These are phyloP conservation scores for Timandra comae DNA, from an alignment of 2,888 invertebrate genomes.

Conservation along the genomic window DNA sequence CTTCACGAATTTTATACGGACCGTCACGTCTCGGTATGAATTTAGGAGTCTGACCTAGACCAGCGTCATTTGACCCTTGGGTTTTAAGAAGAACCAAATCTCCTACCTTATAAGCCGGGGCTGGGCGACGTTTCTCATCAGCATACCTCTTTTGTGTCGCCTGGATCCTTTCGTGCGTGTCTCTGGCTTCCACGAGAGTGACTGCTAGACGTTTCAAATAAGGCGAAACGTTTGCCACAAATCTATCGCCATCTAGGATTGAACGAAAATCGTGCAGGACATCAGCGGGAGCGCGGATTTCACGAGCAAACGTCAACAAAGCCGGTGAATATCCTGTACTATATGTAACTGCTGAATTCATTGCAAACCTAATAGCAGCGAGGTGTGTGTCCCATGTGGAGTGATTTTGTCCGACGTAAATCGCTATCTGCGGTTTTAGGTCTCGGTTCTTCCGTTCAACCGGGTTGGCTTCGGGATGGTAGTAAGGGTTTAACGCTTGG, in stretches of 20 bases:
- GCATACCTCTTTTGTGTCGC: conserved; percentile 3
- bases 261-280: conserved; percentile 4
- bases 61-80: conserved; percentile 1
- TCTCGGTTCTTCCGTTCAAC: conserved; percentile 18
- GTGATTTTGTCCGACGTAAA: conserved; percentile 13
- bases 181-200: no score
- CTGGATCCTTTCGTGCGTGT: conserved; percentile 1
- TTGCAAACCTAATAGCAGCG: conserved; percentile 6
- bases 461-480: conserved; percentile 28
- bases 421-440: conserved; percentile 11
- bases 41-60: no score
- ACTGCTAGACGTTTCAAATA: no score
- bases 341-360: conserved; percentile 4
- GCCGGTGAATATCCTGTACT: conserved; percentile 33
- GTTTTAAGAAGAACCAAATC: conserved; percentile 5
- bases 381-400: conserved; percentile 5
- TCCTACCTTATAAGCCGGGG: conserved; percentile 1
- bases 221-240: no score
- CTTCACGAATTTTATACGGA: no score
- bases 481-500: conserved; percentile 27
- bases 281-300: conserved; percentile 5
- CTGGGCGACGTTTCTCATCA: conserved; percentile 5
- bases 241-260: no score
- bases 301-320: conserved; percentile 31
- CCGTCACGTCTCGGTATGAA: no score